These are phyloP conservation scores for Gobio occitaniae DNA, from an alignment of 2,797 vertebrate genomes.

Conservation along the genomic window DNA sequence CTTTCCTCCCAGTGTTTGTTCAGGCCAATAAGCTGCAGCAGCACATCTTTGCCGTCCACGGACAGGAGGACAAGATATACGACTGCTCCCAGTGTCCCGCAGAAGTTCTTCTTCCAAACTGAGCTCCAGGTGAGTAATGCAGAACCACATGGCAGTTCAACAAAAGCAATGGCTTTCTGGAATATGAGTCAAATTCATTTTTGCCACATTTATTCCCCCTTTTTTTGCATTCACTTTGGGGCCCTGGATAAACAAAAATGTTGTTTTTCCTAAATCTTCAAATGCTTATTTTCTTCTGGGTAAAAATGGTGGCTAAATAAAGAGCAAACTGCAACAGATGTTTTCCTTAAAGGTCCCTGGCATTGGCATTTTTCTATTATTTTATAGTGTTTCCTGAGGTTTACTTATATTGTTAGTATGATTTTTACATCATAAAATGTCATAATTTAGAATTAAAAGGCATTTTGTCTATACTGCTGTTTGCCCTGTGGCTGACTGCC, in stretches of 20 bases:
- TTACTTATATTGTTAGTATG: too few relatives aligned
- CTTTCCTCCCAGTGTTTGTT: conserved; percentile 84
- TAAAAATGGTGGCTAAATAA: background rate
- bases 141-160: background rate
- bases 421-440: too few relatives aligned
- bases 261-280: background rate
- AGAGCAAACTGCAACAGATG: background rate
- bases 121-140: conserved; percentile 91
- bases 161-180: background rate
- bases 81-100: conserved; percentile 98
- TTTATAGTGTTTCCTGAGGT: too few relatives aligned
- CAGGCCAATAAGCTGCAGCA: conserved; percentile 98
- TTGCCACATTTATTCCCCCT: background rate
- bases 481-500: too few relatives aligned
- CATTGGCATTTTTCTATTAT: too few relatives aligned
- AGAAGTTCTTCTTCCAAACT: conserved; percentile 99
- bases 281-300: background rate
- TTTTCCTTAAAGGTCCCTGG: background rate
- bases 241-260: background rate
- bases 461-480: too few relatives aligned
- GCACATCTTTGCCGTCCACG: conserved; percentile 97
- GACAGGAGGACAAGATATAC: conserved; percentile 99
- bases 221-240: background rate
- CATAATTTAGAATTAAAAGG: too few relatives aligned
- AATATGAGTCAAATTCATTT: background rate